These are phyloP conservation scores for Enteromius radiatus DNA, from an alignment of 2,797 vertebrate genomes.

Conservation along the genomic window DNA sequence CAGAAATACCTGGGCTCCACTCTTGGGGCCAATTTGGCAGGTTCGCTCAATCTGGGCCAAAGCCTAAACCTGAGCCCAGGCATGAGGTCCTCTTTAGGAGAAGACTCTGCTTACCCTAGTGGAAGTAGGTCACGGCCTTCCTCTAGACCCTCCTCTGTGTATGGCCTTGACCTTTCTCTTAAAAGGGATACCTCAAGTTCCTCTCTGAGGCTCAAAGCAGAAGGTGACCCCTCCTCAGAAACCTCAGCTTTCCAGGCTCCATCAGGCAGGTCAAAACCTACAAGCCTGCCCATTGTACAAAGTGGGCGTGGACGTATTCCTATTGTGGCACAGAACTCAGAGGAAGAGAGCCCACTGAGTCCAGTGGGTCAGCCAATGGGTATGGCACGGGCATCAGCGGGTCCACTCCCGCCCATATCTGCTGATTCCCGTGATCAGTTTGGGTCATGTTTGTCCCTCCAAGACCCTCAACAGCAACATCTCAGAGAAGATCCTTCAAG, in stretches of 20 bases:
- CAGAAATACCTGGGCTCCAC: conserved; percentile 94
- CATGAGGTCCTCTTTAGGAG: conserved; percentile 80
- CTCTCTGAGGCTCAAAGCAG: conserved; percentile 93
- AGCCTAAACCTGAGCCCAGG: conserved; percentile 80
- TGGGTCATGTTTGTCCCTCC: conserved; percentile 95
- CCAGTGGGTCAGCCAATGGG: conserved; percentile 99
- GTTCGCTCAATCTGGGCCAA: conserved; percentile 86
- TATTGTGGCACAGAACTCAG: conserved; percentile 98
- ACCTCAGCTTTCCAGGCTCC: conserved; percentile 83
- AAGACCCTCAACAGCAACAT: conserved; percentile 92
- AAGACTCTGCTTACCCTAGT: conserved; percentile 88
- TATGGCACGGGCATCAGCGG: conserved; percentile 97
- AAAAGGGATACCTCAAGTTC: conserved; percentile 97
- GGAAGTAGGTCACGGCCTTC: conserved; percentile 95
- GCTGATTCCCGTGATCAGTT: conserved; percentile 98
- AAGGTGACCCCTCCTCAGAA: conserved; percentile 87
- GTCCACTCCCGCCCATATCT: conserved; percentile 96
- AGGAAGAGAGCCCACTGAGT: conserved; percentile 97
- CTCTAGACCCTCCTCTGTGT: conserved; percentile 95
- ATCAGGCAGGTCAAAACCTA: conserved; percentile 94
- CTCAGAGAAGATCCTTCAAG: conserved; percentile 94
- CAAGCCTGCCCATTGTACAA: conserved; percentile 96
- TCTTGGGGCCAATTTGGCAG: conserved; percentile 86
- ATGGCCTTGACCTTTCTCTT: conserved; percentile 94
- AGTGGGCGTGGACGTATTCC: conserved; percentile 93